Conservation (phyloP, 1,140 invertebrate genomes). For the Bemisia tabaci region DNA sequence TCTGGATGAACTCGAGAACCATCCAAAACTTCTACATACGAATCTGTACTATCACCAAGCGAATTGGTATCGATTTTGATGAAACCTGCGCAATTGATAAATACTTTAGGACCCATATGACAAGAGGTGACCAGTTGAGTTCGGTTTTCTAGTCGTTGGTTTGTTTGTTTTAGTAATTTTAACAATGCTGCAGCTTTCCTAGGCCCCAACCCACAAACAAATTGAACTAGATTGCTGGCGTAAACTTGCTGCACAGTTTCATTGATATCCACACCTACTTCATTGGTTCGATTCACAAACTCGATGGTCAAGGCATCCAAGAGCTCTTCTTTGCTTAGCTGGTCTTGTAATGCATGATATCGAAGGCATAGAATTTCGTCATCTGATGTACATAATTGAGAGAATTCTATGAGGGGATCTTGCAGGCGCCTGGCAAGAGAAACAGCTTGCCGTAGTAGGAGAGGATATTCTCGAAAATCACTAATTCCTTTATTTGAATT, state of each 20-base stretch:
- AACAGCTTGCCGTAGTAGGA: conserved; percentile 74
- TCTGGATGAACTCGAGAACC: conserved; percentile 97
- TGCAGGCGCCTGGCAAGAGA: conserved; percentile 83
- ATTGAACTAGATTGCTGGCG: conserved; percentile 84
- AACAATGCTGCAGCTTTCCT: conserved; percentile 84
- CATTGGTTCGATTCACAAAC: conserved; percentile 85
- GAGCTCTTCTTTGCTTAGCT: conserved; percentile 71
- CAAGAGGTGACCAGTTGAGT: conserved; percentile 89
- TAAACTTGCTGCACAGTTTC: conserved; percentile 75
- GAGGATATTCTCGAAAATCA: conserved; percentile 87
- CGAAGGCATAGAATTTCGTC: conserved; percentile 91
- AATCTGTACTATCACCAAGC: conserved; percentile 82
- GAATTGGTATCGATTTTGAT: conserved; percentile 96
- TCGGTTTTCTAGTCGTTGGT: conserved; percentile 84
- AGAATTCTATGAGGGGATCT: conserved; percentile 92
- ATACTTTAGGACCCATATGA: conserved; percentile 96
- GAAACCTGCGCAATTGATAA: conserved; percentile 98
- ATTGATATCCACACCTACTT: conserved; percentile 98
- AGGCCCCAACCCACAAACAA: conserved; percentile 92
- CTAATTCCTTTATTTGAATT: conserved; percentile 74
- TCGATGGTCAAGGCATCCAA: conserved; percentile 74
- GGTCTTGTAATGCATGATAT: conserved; percentile 79
- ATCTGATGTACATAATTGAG: conserved; percentile 85
- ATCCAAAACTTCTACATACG: conserved; percentile 92
- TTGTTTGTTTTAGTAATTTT: conserved; percentile 83